These are phyloP conservation scores for Xestoiulus laeticollis DNA, from an alignment of 2,888 invertebrate species.

Conservation along the genomic window DNA sequence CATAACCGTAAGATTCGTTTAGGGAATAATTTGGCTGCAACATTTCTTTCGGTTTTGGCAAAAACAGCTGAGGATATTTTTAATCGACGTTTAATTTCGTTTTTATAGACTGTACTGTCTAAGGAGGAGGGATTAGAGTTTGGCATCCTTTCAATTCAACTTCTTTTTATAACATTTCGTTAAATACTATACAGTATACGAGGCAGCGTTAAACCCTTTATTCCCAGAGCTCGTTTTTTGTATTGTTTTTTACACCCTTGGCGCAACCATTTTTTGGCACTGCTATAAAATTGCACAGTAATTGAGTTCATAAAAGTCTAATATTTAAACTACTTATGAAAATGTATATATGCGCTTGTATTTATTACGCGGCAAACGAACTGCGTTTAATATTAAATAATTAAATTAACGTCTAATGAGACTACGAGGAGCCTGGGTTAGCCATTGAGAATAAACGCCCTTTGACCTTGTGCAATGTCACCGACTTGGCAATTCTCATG, in stretches of 20 bases:
- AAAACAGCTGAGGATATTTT: too few relatives aligned
- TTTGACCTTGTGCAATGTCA: background rate
- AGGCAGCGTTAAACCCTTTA: background rate
- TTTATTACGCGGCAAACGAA: background rate
- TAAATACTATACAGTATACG: too few relatives aligned
- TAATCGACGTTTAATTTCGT: background rate
- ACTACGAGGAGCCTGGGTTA: too few relatives aligned
- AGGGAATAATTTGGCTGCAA: too few relatives aligned
- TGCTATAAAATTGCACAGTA: background rate
- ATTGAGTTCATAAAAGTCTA: conserved; percentile 10
- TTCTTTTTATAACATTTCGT: background rate
- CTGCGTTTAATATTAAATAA: background rate
- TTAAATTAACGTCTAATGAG: background rate
- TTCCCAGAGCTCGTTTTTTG: background rate
- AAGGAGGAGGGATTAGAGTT: background rate
- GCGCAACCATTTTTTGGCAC: background rate
- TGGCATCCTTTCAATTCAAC: background rate
- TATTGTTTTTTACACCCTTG: background rate
- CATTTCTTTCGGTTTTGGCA: too few relatives aligned
- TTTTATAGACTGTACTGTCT: background rate
- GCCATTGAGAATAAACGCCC: background rate
- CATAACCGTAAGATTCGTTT: too few relatives aligned
- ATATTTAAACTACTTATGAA: conserved; percentile 14
- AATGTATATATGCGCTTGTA: background rate
- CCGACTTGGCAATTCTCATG: background rate